phyloP scores from a whole-genome alignment of 92 coral and sea anemone genomes.

The Isaurus tuberculatus region DNA sequence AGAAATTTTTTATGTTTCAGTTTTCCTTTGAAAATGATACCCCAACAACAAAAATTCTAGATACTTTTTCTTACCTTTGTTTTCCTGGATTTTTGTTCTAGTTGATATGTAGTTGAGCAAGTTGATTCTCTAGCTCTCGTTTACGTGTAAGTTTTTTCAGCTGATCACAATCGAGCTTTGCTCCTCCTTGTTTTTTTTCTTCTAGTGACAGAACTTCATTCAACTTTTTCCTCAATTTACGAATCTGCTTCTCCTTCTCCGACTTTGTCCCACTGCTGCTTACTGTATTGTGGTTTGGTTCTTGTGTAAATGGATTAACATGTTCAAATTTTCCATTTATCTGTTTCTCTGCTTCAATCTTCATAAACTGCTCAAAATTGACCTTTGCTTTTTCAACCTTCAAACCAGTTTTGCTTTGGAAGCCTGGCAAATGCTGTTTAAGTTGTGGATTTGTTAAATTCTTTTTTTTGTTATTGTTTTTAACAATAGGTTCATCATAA shows the following conservation, averaged over 20 bases:
- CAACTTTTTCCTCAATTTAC: constrained; percentile 87
- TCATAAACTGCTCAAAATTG: constrained; percentile 59
- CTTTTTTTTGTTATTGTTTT: constrained; percentile 5
- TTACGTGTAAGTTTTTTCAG: constrained; percentile 85
- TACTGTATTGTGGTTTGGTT: background rate
- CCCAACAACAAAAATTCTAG: no score
- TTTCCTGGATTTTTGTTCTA: constrained; percentile 39
- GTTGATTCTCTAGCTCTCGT: constrained; percentile 78
- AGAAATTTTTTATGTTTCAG: background rate
- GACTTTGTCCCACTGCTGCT: constrained; percentile 42
- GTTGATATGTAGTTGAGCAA: constrained; percentile 64
- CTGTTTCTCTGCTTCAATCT: constrained; percentile 31
- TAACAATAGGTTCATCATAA: constrained; percentile 2
- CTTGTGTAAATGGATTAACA: constrained; percentile 49
- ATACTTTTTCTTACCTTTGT: constrained; percentile 10
- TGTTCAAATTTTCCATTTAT: constrained; percentile 51
- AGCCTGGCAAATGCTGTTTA: constrained; percentile 21
- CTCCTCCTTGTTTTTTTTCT: constrained; percentile 67
- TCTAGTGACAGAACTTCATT: constrained; percentile 74
- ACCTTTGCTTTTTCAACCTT: constrained; percentile 36
- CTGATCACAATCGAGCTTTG: constrained; percentile 85
- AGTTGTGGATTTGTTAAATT: constrained; percentile 17
- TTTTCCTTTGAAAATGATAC: no score
- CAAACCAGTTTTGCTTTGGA: constrained; percentile 17
- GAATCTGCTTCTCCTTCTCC: constrained; percentile 78